phyloP scores from a whole-genome alignment of 2,797 vertebrate genomes.

The Echeneis naucrates region DNA sequence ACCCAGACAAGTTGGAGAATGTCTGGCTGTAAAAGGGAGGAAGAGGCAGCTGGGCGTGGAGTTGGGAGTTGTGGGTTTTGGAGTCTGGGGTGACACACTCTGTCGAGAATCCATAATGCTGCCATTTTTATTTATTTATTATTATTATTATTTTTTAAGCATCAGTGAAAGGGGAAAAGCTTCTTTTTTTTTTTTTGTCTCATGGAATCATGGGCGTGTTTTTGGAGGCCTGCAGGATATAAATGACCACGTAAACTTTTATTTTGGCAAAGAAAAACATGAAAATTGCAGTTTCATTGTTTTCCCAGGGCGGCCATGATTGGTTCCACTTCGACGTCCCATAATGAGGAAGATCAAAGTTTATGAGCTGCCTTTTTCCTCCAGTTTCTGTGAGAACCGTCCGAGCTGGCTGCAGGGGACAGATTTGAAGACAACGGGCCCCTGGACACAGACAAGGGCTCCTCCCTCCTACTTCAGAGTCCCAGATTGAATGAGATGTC shows the following conservation, averaged over 20 bases:
- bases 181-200: not conserved
- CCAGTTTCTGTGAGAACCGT: slow-evolving; percentile 10
- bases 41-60: slow-evolving; percentile 61
- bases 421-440: not conserved
- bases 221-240: slow-evolving; percentile 8
- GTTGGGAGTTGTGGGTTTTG: slow-evolving; percentile 43
- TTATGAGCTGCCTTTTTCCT: slow-evolving; percentile 11
- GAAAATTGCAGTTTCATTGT: not conserved
- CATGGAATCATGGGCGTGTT: not conserved
- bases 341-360: slow-evolving; percentile 3
- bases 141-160: too few relatives aligned
- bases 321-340: slow-evolving; percentile 4
- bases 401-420: not conserved
- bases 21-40: slow-evolving; percentile 64
- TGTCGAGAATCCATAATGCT: slow-evolving; percentile 13
- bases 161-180: not conserved
- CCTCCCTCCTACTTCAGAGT: not conserved
- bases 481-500: not conserved
- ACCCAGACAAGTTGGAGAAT: slow-evolving; percentile 66
- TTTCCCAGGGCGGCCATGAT: slow-evolving; percentile 7
- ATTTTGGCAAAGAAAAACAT: slow-evolving; percentile 6
- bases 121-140: too few relatives aligned
- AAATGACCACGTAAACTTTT: slow-evolving; percentile 6
- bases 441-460: not conserved
- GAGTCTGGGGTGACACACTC: slow-evolving; percentile 25